A percentile compares a stretch with the other conserved stretches of the same genome.
These are phyloP conservation scores for Actinernus sp. DNA, from an alignment of 92 coral and sea anemone genomes.

Conservation along the genomic window DNA sequence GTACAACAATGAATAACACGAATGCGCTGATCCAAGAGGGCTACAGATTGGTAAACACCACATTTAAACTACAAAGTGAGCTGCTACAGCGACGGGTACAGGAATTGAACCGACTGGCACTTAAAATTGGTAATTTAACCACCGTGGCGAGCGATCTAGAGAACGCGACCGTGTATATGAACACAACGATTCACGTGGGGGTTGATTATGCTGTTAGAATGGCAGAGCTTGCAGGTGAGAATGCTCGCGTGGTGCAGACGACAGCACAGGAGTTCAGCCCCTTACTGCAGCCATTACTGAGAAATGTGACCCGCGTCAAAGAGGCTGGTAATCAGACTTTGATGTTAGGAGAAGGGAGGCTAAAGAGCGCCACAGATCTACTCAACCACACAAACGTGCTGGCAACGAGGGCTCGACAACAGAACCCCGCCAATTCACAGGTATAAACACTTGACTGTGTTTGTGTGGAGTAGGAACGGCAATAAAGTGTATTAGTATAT, in stretches of 20 bases:
- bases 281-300: conserved; percentile 40
- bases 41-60: conserved; percentile 6
- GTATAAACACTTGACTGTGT: background rate
- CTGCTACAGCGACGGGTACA: background rate
- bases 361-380: conserved; percentile 52
- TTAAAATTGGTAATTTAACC: conserved; percentile 13
- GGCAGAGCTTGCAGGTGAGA: conserved; percentile 30
- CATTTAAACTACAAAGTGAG: background rate
- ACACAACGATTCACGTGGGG: conserved; percentile 33
- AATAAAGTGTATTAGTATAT: too few species aligned
- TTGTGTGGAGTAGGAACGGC: too few species aligned
- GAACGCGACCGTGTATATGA: conserved; percentile 51
- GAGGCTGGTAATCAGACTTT: conserved; percentile 46
- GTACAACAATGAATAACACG: background rate
- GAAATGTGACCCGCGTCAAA: conserved; percentile 49
- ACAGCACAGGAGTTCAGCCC: conserved; percentile 31
- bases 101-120: background rate
- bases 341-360: conserved; percentile 37
- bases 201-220: conserved; percentile 30
- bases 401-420: conserved; percentile 16
- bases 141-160: conserved; percentile 19
- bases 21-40: conserved; percentile 1
- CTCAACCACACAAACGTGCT: conserved; percentile 58
- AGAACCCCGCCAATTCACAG: conserved; percentile 49
- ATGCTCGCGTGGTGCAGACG: conserved; percentile 25